These are phyloP conservation scores for Alethe diademata DNA, from an alignment of 2,113 vertebrate genomes.

Conservation along the genomic window DNA sequence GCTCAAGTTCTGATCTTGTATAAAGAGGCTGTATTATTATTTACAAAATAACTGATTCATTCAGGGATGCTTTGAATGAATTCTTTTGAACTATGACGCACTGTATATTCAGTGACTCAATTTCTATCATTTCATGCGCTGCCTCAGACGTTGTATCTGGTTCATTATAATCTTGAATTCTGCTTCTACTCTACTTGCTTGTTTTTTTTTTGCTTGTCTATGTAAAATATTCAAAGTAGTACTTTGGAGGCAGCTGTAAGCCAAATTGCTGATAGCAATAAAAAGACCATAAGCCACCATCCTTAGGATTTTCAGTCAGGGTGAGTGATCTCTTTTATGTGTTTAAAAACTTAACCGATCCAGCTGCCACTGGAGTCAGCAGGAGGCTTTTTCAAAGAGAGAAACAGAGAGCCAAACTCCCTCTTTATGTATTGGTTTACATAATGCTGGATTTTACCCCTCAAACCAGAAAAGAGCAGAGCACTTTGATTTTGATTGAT, in stretches of 20 bases:
- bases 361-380: background rate
- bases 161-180: background rate
- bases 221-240: background rate
- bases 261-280: background rate
- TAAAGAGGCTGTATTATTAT: background rate
- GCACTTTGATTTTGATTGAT: background rate
- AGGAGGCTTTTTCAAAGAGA: background rate
- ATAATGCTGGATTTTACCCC: background rate
- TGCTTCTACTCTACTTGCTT: background rate
- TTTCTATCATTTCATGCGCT: background rate
- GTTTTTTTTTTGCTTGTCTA: background rate
- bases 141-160: fast-evolving
- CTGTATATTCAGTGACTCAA: conserved; percentile 12
- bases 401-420: fast-evolving
- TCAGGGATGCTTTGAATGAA: background rate
- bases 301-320: background rate
- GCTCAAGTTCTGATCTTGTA: background rate
- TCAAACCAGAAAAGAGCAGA: background rate
- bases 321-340: background rate
- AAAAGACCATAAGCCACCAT: background rate
- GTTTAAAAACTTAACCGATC: background rate
- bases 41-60: background rate
- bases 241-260: background rate
- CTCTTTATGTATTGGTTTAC: background rate
- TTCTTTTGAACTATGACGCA: background rate